Percentiles rank a stretch among this genome's conserved stretches.
Conservation (phyloP, 1,140 invertebrate genomes). For the Lasioglossum baleicum region DNA sequence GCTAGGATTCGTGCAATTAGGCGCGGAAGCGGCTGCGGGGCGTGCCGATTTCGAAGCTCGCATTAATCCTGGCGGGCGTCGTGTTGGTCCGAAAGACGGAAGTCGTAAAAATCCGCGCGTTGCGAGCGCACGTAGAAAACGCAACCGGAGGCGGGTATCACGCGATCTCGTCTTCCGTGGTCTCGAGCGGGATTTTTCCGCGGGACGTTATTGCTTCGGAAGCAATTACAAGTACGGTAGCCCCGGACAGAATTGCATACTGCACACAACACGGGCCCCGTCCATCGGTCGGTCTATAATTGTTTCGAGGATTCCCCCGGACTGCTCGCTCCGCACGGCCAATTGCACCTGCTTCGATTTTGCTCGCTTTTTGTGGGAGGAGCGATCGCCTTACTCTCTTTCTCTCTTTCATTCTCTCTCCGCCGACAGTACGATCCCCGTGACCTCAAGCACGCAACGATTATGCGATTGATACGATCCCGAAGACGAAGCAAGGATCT, state of each 20-base stretch:
- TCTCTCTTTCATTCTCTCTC: too few species aligned
- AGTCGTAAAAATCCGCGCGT: conserved; percentile 19
- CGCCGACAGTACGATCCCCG: conserved; percentile 43
- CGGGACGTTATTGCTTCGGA: conserved; percentile 60
- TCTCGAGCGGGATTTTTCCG: conserved; percentile 54
- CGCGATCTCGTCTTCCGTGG: conserved; percentile 38
- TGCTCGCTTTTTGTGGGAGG: conserved; percentile 66
- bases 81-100: conserved; percentile 8
- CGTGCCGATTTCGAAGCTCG: conserved; percentile 1
- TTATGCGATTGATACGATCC: conserved; percentile 67
- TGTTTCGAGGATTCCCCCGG: conserved; percentile 69
- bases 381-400: conserved; percentile 57
- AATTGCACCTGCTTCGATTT: conserved; percentile 73
- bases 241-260: conserved; percentile 64
- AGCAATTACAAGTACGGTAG: conserved; percentile 69
- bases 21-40: not conserved
- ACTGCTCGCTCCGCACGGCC: conserved; percentile 23
- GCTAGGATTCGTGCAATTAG: not conserved
- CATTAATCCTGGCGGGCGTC: not conserved
- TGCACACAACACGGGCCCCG: conserved; percentile 35
- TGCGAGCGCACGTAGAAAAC: conserved; percentile 15
- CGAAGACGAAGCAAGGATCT: conserved; percentile 20
- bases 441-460: conserved; percentile 68
- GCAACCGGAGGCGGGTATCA: conserved; percentile 24
- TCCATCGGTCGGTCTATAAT: conserved; percentile 62